A percentile compares a stretch with the other conserved stretches of the same genome.
phyloP scores from a whole-genome alignment of 2,797 vertebrate genomes.

The Erethizon dorsatum region DNA sequence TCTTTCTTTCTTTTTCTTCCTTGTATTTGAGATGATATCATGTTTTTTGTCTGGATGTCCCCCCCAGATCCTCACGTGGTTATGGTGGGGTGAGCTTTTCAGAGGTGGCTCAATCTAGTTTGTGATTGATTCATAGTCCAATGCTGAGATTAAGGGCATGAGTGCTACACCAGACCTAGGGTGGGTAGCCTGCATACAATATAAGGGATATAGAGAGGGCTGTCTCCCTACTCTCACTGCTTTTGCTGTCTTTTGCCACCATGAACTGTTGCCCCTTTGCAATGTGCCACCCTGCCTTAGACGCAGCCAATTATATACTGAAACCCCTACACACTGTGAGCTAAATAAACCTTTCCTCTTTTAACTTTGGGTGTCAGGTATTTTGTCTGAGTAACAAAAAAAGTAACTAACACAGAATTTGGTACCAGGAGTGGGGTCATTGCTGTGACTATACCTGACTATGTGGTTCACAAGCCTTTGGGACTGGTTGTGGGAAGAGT shows the following conservation, averaged over 20 bases:
- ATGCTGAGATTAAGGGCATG: too few relatives aligned
- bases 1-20: neutral
- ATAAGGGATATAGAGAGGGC: too few relatives aligned
- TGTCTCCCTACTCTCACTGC: too few relatives aligned
- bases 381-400: neutral
- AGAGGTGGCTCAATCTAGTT: too few relatives aligned
- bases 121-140: too few relatives aligned
- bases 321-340: neutral
- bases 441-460: neutral
- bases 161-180: too few relatives aligned
- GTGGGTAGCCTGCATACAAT: too few relatives aligned
- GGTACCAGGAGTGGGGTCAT: neutral
- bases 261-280: neutral
- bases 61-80: too few relatives aligned
- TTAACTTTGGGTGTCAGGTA: neutral
- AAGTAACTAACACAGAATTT: neutral
- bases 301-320: neutral
- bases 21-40: neutral
- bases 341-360: neutral
- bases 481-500: neutral
- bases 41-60: too few relatives aligned
- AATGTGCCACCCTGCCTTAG: neutral
- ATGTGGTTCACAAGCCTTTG: neutral
- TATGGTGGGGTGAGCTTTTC: too few relatives aligned
- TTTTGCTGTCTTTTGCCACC: neutral